A percentile compares a stretch with the other conserved stretches of the same genome.
phyloP scores from a whole-genome alignment of 2,888 invertebrate genomes.

The Parnassius mnemosyne region DNA sequence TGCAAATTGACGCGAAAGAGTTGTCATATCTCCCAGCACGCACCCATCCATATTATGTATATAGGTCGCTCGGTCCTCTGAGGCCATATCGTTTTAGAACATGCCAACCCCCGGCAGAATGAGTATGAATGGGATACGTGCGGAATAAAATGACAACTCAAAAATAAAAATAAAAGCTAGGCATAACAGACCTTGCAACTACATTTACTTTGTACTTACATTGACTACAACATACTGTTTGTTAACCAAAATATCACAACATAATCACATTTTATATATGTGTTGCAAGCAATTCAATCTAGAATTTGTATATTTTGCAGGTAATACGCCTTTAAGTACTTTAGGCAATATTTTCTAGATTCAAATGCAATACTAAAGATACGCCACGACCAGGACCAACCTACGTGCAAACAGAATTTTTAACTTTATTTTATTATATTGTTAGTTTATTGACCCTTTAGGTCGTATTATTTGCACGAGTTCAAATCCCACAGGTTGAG shows the following conservation, averaged over 20 bases:
- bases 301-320: constrained; percentile 14
- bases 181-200: constrained; percentile 69
- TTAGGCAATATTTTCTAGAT: constrained; percentile 29
- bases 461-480: constrained; percentile 32
- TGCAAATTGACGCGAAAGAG: constrained; percentile 55
- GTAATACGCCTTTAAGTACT: constrained; percentile 6
- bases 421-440: background rate
- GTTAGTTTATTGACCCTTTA: background rate
- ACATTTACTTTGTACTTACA: constrained; percentile 71
- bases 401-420: constrained; percentile 42
- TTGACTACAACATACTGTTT: constrained; percentile 45
- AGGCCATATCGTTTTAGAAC: constrained; percentile 52
- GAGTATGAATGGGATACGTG: constrained; percentile 82
- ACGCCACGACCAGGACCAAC: constrained; percentile 37
- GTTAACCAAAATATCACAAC: constrained; percentile 27
- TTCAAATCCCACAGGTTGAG: constrained; percentile 35
- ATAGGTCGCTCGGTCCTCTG: constrained; percentile 55
- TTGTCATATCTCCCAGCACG: constrained; percentile 67
- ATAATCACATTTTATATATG: constrained; percentile 40
- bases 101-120: constrained; percentile 78
- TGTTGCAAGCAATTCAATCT: constrained; percentile 31
- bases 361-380: constrained; percentile 26
- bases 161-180: constrained; percentile 70
- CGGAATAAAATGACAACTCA: constrained; percentile 81
- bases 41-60: constrained; percentile 79